These are phyloP conservation scores for Parauchenoglanis punctatus DNA, from an alignment of 2,797 vertebrate genomes.

Conservation along the genomic window DNA sequence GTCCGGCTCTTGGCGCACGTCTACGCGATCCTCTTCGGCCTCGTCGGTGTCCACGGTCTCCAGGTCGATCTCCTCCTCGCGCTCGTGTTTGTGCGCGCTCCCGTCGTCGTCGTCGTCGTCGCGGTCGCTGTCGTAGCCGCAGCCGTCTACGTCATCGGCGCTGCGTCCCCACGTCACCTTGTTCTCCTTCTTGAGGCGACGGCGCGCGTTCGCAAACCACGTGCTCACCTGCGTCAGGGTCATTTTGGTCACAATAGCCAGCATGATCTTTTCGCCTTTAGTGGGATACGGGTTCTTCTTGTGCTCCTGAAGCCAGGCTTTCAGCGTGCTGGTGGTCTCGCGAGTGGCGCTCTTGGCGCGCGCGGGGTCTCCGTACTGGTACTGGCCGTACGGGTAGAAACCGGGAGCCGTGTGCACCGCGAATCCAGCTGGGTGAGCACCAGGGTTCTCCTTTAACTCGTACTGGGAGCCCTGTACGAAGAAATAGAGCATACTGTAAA, in stretches of 20 bases:
- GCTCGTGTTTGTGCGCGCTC: conserved; percentile 89
- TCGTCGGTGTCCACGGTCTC: conserved; percentile 95
- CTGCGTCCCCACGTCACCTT: conserved; percentile 96
- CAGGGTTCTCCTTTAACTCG: conserved; percentile 94
- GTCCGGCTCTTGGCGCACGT: conserved; percentile 79
- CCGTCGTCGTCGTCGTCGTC: conserved; percentile 92
- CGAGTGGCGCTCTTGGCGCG: conserved; percentile 93
- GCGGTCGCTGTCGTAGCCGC: conserved; percentile 66
- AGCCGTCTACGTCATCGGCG: conserved; percentile 90
- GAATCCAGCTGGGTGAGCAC: conserved; percentile 88
- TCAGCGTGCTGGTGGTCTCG: conserved; percentile 94
- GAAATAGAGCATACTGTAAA: conserved; percentile 6
- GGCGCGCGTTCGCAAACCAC: conserved; percentile 91
- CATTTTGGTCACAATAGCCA: conserved; percentile 95
- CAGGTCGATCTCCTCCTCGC: conserved; percentile 96
- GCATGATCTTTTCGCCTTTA: conserved; percentile 94
- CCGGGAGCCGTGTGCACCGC: conserved; percentile 89
- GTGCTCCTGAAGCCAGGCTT: conserved; percentile 97
- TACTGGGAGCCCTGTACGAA: conserved; percentile 91
- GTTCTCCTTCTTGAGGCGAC: conserved; percentile 93
- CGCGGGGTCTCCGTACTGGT: conserved; percentile 92
- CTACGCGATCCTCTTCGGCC: conserved; percentile 83
- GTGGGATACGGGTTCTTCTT: conserved; percentile 96
- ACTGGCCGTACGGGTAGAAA: conserved; percentile 96
- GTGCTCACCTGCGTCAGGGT: conserved; percentile 93